Evolutionary conservation across 1,140 invertebrate species (phyloP), one percentile per base, ranked within the genome.

Genomic region (Riptortus pedestris): DNA sequence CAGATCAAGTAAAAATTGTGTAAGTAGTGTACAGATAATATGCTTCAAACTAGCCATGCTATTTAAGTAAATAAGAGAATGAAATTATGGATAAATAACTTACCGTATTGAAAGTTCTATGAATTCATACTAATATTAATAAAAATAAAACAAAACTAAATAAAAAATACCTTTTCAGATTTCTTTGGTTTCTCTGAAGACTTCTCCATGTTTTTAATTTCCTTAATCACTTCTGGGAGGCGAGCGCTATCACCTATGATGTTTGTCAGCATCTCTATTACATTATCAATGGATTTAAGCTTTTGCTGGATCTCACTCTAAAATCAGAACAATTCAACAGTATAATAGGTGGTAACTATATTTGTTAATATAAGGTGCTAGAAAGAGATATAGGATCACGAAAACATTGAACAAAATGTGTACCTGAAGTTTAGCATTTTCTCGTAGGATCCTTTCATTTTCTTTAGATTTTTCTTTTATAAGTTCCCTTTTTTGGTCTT

Each of bases 271-370:
- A 90, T 90, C 68, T 90, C 87, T 68, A 90, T 87, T 0, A 90
- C 86, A 73, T 88, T 89, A 73, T 84, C 83, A 68, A 89, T 87
- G 0, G 86, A 86, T 73, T 87, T 88, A 74, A 90, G 75, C 78
- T 89, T 90, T 69, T 83, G 86, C 74, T 88, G 84, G 65, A 90
- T 88, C 79, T 90, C 86, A 72, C 83, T 79, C 87, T 90, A 78
- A 67, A 71, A 70, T 73, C n/a, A n/a, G n/a, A n/a, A 68, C 69
- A 68, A 60, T 69, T 70, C 63, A 5, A 51, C n/a, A 22, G 12
- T 27, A 26, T 59, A 59, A 43, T 31, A 28, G 59, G 12, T 48
- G 51, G 22, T 55, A n/a, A n/a, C n/a, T n/a, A n/a, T n/a, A n/a
- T n/a, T n/a, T n/a, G n/a, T n/a, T n/a, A n/a, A n/a, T n/a, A n/a